Evolutionary conservation across 2,888 invertebrate species (phyloP), one percentile per base, ranked within the genome.

Genomic region (Girardia tigrina): DNA sequence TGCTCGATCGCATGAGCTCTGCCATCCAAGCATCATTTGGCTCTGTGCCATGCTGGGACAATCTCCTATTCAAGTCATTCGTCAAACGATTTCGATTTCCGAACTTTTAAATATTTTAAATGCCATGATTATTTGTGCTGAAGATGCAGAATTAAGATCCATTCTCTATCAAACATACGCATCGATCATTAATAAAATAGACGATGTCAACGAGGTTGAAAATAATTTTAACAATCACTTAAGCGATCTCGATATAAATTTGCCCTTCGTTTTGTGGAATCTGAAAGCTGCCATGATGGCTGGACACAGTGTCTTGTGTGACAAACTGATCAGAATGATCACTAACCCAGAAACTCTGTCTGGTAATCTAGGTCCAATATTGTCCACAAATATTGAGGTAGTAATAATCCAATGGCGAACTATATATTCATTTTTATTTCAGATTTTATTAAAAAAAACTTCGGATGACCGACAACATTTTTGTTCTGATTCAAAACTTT

Each of bases 241-340:
- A 23, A n/a, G 23, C 4, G 4, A 56, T 16, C 56, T 4, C n/a
- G 23, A 56, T 20, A 23, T 20, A 20, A 23, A 56, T 56, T 4
- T 23, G 56, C 6, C 4, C n/a, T 56, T 56, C n/a, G 4, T 56
- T n/a, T n/a, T 56, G n/a, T 56, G 56, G 56, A 56, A 56, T 16
- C 56, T 56, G n/a, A 56, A 56, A 56, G 56, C 56, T 20, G n/a
- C 56, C n/a, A 56, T 56, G 56, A 56, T 56, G 56, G n/a, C 56
- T 6, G 23, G 56, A n/a, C n/a, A 56, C 4, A 20, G n/a, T n/a
- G 8, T 2, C 4, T 4, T 2, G n/a, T 56, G 8, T n/a, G 2
- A n/a, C n/a, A 8, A 8, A 56, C 4, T 56, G n/a, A 56, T 56
- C n/a, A 23, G 23, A 20, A n/a, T n/a, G 4, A 56, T 56, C 4